These are phyloP conservation scores for Standfussiana lucernea DNA, from an alignment of 2,888 invertebrate genomes.

Conservation along the genomic window DNA sequence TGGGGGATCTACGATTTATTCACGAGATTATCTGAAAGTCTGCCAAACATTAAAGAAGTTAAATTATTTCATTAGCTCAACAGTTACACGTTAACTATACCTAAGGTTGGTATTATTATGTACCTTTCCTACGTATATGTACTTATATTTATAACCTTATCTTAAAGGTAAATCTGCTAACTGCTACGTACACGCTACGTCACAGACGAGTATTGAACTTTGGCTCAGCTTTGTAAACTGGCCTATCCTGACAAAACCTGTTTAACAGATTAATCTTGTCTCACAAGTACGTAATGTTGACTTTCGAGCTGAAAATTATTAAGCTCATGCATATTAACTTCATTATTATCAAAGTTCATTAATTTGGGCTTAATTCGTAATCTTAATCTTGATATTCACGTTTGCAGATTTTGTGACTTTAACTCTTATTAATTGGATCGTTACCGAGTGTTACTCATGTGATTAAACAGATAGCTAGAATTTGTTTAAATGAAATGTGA, in stretches of 20 bases:
- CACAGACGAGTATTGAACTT: constrained; percentile 75
- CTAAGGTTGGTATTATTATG: constrained; percentile 28
- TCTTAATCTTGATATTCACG: not conserved
- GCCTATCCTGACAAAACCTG: constrained; percentile 60
- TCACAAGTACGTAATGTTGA: constrained; percentile 63
- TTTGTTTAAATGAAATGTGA: constrained; percentile 28
- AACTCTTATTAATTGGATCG: constrained; percentile 8
- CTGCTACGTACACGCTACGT: constrained; percentile 71
- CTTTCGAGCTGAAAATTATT: constrained; percentile 40
- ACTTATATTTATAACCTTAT: constrained; percentile 65
- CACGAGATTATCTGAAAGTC: constrained; percentile 22
- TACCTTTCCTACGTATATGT: constrained; percentile 43
- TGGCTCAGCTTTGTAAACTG: constrained; percentile 70
- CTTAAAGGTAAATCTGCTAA: constrained; percentile 59
- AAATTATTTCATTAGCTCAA: constrained; percentile 25
- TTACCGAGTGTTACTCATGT: not conserved
- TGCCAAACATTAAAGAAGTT: constrained; percentile 35
- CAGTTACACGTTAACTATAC: constrained; percentile 22
- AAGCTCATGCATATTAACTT: constrained; percentile 32
- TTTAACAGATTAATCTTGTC: constrained; percentile 70
- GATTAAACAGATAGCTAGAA: constrained; percentile 5
- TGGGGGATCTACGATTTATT: constrained; percentile 23
- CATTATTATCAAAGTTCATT: constrained; percentile 40
- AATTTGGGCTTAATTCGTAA: constrained; percentile 32
- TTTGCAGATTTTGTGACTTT: constrained; percentile 5